Base-by-base conservation (phyloP, 2,797 vertebrate species). In the Amblyopsis hoosieri region DNA sequence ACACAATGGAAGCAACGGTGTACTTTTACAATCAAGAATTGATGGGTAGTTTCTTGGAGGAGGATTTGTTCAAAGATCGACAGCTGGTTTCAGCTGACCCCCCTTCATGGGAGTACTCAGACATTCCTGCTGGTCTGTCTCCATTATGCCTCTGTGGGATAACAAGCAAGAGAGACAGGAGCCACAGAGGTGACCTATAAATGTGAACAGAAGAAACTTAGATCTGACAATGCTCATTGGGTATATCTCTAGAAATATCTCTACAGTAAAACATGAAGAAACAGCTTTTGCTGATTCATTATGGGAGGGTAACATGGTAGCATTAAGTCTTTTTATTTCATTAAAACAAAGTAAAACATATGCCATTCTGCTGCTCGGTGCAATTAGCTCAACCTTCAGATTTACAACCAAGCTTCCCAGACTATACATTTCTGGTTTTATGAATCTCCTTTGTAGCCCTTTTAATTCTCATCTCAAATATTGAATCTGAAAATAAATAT, bases 401-500 rank as follows among this genome's bases (percentile, higher is more conserved):
- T 87, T 79, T 75, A 76, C 75, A 66, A 64, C 54, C 3, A 3
- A 67, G 64, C 63, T 71, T 72, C 5, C 68, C 60, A 63, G 74
- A 76, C 70, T 53, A 45, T 48, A 31, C 58, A 62, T 57, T 71
- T 60, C 45, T 52, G 54, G 11, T 72, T 82, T 67, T 76, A 66
- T 73, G 61, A 67, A 52, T 78, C 72, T 59, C 69, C 50, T 62
- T 75, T 47, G 19, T 69, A 54, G 67, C 64, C 67, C 67, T 81
- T 86, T 87, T 86, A 66, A 87, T 85, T 84, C 84, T 62, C 67
- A 71, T 71, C 72, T 60, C 61, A 61, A 66, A 77, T 74, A 69
- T 69, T 45, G 64, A 78, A 75, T 83, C 71, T 59, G 54, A 78
- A 75, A 76, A 80, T 68, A 84, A 81, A 75, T 57, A 52, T 63